A percentile compares a stretch with the other conserved stretches of the same genome.
phyloP scores from a whole-genome alignment of 2,797 vertebrate species.

The Dryobates pubescens region DNA sequence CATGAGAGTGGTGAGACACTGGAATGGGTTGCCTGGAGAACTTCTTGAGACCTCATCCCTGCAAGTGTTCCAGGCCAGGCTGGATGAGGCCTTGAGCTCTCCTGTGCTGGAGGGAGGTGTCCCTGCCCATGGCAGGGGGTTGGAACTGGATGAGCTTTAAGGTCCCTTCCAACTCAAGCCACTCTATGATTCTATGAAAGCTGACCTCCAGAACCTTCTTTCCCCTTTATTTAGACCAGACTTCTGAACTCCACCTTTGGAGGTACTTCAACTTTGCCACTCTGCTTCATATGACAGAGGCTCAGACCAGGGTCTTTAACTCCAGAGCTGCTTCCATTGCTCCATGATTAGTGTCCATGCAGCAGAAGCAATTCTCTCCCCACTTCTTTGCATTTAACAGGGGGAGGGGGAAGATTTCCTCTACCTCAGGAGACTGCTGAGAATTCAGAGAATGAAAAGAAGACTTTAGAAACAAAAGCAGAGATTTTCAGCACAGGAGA shows the following conservation, averaged over 20 bases:
- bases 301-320: not conserved
- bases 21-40: too few relatives aligned
- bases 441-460: not conserved
- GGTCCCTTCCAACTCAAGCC: too few relatives aligned
- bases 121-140: too few relatives aligned
- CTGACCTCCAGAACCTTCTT: not conserved
- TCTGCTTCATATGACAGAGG: not conserved
- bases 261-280: not conserved
- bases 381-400: not conserved
- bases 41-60: too few relatives aligned
- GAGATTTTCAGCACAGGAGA: not conserved
- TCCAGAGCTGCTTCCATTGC: not conserved
- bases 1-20: too few relatives aligned
- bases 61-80: too few relatives aligned
- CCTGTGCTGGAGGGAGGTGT: too few relatives aligned
- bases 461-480: not conserved
- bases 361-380: not conserved
- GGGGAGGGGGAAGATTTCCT: not conserved
- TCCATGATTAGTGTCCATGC: not conserved
- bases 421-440: not conserved
- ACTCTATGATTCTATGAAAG: too few relatives aligned
- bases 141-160: too few relatives aligned
- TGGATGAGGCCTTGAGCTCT: too few relatives aligned
- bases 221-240: not conserved
- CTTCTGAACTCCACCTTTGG: rapidly evolving